Evolutionary conservation across 2,888 invertebrate species (phyloP).

Genomic region (Druceiella hillmani): DNA sequence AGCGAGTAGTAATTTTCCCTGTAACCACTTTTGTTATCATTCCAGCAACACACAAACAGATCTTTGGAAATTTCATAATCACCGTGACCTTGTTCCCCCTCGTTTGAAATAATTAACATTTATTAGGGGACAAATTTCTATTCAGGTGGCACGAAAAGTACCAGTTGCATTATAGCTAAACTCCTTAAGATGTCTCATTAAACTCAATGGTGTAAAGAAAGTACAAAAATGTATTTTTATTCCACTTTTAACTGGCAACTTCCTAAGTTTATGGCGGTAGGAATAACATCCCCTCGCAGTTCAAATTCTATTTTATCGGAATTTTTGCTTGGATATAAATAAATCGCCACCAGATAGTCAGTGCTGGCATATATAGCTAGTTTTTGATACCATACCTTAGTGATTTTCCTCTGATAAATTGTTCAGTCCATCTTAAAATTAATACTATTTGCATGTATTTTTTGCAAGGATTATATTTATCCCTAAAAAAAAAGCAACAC

Average conservation of each 20-base stretch:
- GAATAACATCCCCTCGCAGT: no score
- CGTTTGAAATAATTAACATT: conserved; percentile 16
- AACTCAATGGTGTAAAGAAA: conserved; percentile 14
- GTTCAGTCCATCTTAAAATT: no score
- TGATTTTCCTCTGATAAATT: conserved; percentile 17
- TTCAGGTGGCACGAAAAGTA: conserved; percentile 13
- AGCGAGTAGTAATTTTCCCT: no score
- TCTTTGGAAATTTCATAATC: conserved; percentile 16
- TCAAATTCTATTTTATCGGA: conserved; percentile 10
- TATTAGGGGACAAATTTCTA: conserved; percentile 17
- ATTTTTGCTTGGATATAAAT: conserved; percentile 9
- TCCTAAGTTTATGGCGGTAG: conserved; percentile 3
- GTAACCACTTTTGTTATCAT: conserved; percentile 17
- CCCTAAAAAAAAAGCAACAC: no score
- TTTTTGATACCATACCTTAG: conserved; percentile 17
- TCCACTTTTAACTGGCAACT: no score
- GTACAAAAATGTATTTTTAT: conserved; percentile 18
- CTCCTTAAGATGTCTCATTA: conserved; percentile 15
- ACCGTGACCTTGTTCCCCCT: conserved; percentile 13
- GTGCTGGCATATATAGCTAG: conserved; percentile 16
- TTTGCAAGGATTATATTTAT: no score
- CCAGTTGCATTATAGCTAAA: conserved; percentile 15
- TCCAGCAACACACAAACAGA: conserved; percentile 15
- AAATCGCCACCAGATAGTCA: conserved; percentile 10
- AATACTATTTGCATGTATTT: no score